phyloP scores from a whole-genome alignment of 1,140 invertebrate genomes.

The Homarus americanus region DNA sequence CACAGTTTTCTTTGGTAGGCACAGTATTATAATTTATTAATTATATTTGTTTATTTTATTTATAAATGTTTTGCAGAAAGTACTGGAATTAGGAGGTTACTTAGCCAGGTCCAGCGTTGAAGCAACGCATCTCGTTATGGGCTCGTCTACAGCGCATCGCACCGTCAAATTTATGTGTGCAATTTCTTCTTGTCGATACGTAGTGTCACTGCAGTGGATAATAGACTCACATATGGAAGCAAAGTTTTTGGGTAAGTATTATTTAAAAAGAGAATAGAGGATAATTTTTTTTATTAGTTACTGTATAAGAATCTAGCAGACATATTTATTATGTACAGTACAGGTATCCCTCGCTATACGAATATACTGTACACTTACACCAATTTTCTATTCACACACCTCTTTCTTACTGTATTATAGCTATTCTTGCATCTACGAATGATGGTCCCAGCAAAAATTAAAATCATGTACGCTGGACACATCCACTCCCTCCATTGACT shows the following conservation, averaged over 20 bases:
- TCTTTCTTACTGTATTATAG: too few species aligned
- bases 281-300: background rate
- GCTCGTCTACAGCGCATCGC: conserved; percentile 80
- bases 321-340: too few species aligned
- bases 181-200: conserved; percentile 86
- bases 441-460: too few species aligned
- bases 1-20: too few species aligned
- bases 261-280: background rate
- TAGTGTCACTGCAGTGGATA: conserved; percentile 91
- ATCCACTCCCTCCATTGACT: too few species aligned
- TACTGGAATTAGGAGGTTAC: conserved; percentile 87
- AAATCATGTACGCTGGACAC: too few species aligned
- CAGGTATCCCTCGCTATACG: too few species aligned
- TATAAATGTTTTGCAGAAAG: conserved; percentile 82
- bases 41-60: background rate
- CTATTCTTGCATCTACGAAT: too few species aligned
- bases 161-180: conserved; percentile 92
- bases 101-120: conserved; percentile 83
- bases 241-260: conserved; percentile 69
- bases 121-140: conserved; percentile 93
- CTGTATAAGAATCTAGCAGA: background rate
- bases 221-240: conserved; percentile 80
- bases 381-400: too few species aligned
- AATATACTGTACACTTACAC: too few species aligned
- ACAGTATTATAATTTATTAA: background rate